phyloP scores from a whole-genome alignment of 2,113 vertebrate genomes.

The Cinclus cinclus region DNA sequence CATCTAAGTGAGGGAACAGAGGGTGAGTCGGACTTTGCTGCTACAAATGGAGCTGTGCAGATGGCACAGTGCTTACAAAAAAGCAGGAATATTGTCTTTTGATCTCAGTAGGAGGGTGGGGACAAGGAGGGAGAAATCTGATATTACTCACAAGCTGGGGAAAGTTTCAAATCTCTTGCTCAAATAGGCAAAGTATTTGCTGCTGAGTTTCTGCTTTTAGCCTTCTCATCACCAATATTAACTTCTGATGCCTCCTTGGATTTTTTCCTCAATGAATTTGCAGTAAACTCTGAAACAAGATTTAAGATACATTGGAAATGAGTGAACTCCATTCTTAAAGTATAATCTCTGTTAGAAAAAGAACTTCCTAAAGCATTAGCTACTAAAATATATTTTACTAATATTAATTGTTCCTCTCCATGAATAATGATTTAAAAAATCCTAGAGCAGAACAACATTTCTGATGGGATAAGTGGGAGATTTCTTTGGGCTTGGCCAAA shows the following conservation, averaged over 20 bases:
- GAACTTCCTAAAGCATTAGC: neutral
- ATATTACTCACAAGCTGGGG: slow-evolving; percentile 37
- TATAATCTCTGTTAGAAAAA: neutral
- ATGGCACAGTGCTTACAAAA: slow-evolving; percentile 59
- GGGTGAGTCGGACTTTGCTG: slow-evolving; percentile 34
- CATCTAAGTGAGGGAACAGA: slow-evolving; percentile 44
- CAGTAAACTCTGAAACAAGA: neutral
- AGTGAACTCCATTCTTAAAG: neutral
- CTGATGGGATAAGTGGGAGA: neutral
- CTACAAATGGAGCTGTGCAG: slow-evolving; percentile 56
- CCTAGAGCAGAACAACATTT: neutral
- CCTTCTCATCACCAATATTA: neutral
- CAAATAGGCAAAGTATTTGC: slow-evolving; percentile 24
- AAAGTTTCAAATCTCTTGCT: slow-evolving; percentile 53
- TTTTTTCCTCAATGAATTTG: neutral
- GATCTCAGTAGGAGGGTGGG: slow-evolving; percentile 65
- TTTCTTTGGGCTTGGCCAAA: neutral
- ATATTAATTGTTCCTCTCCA: neutral
- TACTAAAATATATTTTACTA: neutral
- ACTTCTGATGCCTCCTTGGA: neutral
- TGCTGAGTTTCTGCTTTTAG: slow-evolving; percentile 35
- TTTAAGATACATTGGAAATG: neutral
- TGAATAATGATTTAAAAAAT: neutral
- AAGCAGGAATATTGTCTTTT: slow-evolving; percentile 66
- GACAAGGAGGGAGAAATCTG: slow-evolving; percentile 53